Evolutionary conservation across 1,140 invertebrate genomes (phyloP).

Genomic region (Sminthurides bifidus): DNA sequence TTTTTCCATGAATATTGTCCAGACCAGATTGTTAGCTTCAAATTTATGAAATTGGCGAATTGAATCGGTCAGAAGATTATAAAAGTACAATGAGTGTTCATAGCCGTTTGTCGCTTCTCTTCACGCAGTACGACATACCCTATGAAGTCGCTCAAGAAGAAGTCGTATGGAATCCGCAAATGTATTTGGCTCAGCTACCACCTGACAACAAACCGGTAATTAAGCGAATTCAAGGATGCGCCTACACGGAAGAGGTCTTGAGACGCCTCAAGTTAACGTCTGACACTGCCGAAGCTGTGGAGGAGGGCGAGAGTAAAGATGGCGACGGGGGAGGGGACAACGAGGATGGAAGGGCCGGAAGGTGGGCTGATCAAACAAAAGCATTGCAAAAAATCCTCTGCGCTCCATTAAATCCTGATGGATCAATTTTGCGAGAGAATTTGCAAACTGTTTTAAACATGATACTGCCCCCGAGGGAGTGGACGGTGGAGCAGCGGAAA

Average conservation of each 20-base stretch:
- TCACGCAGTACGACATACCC: not conserved
- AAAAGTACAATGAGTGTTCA: not conserved
- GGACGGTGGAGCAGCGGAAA: slow-evolving; percentile 76
- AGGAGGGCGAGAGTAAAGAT: not conserved
- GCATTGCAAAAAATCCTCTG: not conserved
- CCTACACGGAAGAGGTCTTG: too few species aligned
- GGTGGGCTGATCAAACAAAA: too few species aligned
- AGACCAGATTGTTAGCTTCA: too few species aligned
- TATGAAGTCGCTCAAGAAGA: not conserved
- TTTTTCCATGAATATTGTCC: not conserved
- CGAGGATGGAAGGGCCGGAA: too few species aligned
- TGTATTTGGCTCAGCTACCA: not conserved
- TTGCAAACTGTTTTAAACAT: slow-evolving; percentile 89
- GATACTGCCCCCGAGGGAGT: slow-evolving; percentile 87
- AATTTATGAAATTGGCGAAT: too few species aligned
- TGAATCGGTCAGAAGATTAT: not conserved
- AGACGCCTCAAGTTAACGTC: too few species aligned
- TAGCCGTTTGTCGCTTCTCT: not conserved
- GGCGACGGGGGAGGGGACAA: not conserved
- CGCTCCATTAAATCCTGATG: slow-evolving; percentile 11
- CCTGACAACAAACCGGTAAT: not conserved
- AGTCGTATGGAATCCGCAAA: not conserved
- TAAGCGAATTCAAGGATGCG: not conserved
- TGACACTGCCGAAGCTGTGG: too few species aligned
- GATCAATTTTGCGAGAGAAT: slow-evolving; percentile 40